Percentiles rank a stretch among this genome's conserved stretches.
Conservation (phyloP, 1,140 invertebrate genomes). For the Psix sp. region DNA sequence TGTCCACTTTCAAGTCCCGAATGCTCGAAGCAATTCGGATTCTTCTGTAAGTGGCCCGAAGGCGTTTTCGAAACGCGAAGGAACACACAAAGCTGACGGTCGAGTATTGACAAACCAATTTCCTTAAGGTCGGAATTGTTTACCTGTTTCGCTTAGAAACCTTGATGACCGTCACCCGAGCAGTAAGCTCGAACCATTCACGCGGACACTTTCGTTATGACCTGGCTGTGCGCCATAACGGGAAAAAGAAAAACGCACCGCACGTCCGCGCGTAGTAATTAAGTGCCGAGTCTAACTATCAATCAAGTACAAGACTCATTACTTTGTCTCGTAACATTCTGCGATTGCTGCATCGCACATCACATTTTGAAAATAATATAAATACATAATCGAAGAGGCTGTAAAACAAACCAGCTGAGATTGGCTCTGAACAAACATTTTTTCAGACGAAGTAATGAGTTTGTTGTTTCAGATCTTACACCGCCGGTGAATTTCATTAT, state of each 20-base stretch:
- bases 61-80: neutral
- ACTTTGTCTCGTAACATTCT: constrained; percentile 10
- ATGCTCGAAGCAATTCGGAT: too few relatives aligned
- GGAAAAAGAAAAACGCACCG: constrained; percentile 15
- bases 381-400: too few relatives aligned
- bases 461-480: too few relatives aligned
- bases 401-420: too few relatives aligned
- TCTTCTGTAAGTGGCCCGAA: too few relatives aligned
- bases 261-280: constrained; percentile 34
- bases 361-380: too few relatives aligned
- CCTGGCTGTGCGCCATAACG: constrained; percentile 21
- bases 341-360: neutral
- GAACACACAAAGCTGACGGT: constrained; percentile 9
- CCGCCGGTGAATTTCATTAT: too few relatives aligned
- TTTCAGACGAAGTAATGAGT: too few relatives aligned
- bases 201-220: constrained; percentile 24
- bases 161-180: neutral
- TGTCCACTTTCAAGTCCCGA: too few relatives aligned
- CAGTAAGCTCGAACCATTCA: constrained; percentile 15
- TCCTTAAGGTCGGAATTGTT: constrained; percentile 8
- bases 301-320: constrained; percentile 31
- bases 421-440: too few relatives aligned
- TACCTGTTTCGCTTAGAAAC: constrained; percentile 11
- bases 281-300: constrained; percentile 18
- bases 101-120: neutral